phyloP scores from a whole-genome alignment of 2,113 vertebrate genomes.

The Poecilia latipinna region DNA sequence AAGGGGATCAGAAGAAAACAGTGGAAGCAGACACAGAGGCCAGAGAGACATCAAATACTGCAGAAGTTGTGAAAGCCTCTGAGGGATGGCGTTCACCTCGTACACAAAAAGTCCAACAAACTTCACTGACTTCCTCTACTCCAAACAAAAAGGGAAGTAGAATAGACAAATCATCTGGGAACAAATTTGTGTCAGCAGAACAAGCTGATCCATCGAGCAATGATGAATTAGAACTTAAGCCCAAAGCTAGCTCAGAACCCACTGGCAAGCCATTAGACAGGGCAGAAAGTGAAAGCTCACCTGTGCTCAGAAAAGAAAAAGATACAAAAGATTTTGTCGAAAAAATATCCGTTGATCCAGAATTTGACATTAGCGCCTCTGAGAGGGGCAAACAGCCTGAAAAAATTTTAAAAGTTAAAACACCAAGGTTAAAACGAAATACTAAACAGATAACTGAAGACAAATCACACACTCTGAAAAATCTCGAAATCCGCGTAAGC shows the following conservation, averaged over 20 bases:
- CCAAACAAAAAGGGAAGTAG: conserved; percentile 84
- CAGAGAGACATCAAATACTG: conserved; percentile 81
- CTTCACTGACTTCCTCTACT: conserved; percentile 67
- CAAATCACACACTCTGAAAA: conserved; percentile 85
- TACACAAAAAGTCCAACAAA: conserved; percentile 84
- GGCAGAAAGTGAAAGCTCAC: conserved; percentile 46
- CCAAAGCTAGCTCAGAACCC: conserved; percentile 70
- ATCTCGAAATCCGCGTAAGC: conserved; percentile 83
- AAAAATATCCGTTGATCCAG: conserved; percentile 80
- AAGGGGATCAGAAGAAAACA: conserved; percentile 79
- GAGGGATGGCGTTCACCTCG: conserved; percentile 82
- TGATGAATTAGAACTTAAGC: conserved; percentile 61
- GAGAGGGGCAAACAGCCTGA: conserved; percentile 83
- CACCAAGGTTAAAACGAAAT: conserved; percentile 85
- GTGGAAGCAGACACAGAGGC: conserved; percentile 83
- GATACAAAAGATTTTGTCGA: conserved; percentile 57
- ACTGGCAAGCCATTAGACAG: conserved; percentile 72
- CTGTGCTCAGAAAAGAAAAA: conserved; percentile 53
- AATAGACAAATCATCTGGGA: conserved; percentile 79
- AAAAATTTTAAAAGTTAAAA: conserved; percentile 87
- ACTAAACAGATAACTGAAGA: conserved; percentile 81
- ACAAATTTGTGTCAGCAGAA: conserved; percentile 59
- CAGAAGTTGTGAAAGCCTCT: conserved; percentile 79
- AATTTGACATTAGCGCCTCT: conserved; percentile 56
- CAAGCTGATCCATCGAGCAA: conserved; percentile 58